phyloP scores from a whole-genome alignment of 2,797 vertebrate genomes.

The Sebastes cheni region DNA sequence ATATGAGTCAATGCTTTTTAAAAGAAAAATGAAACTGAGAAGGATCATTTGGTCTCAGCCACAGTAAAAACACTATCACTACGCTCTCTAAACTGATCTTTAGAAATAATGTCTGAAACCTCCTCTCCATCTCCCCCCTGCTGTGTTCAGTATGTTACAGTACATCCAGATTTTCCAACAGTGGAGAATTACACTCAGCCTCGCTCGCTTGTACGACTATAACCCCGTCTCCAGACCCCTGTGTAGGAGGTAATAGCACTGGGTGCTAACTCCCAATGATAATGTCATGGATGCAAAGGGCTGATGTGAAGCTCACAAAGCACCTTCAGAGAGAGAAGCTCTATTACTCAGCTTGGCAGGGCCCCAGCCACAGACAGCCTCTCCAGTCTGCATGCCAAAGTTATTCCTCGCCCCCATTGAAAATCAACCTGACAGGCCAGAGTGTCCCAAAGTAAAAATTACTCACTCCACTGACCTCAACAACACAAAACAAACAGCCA shows the following conservation, averaged over 20 bases:
- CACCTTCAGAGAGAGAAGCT: constrained; percentile 60
- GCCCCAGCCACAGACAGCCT: constrained; percentile 48
- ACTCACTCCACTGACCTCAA: constrained; percentile 62
- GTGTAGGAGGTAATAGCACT: constrained; percentile 59
- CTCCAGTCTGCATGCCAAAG: constrained; percentile 56
- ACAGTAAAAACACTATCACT: background rate
- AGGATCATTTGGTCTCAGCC: background rate
- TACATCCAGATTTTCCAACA: constrained; percentile 7
- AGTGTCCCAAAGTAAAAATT: constrained; percentile 66
- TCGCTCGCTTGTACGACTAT: constrained; percentile 26
- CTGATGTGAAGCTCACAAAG: constrained; percentile 62
- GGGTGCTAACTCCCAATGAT: constrained; percentile 55
- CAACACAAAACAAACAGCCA: constrained; percentile 52
- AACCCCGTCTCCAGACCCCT: constrained; percentile 41
- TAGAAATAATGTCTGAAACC: background rate
- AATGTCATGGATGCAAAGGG: constrained; percentile 58
- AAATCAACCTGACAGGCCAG: constrained; percentile 59
- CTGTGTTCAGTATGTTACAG: constrained; percentile 5
- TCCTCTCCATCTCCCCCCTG: background rate
- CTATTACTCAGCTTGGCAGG: constrained; percentile 67
- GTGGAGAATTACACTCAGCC: constrained; percentile 28
- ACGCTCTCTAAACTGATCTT: background rate
- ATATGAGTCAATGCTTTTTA: background rate
- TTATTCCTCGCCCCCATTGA: constrained; percentile 38
- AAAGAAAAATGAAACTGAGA: background rate